Conservation (phyloP, 1,140 invertebrate species). For the Mya arenaria region DNA sequence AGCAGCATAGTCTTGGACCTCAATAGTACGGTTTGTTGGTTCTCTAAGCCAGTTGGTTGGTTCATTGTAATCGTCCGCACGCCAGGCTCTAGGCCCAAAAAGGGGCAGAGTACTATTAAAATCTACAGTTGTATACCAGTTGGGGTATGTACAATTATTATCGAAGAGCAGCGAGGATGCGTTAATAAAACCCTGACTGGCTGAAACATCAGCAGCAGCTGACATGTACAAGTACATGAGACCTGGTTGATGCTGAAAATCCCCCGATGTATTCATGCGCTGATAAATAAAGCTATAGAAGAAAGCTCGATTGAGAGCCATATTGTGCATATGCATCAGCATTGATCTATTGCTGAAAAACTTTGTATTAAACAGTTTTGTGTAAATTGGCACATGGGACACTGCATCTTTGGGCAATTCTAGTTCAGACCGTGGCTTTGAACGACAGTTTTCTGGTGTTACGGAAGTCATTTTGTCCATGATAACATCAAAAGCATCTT, state of each 20-base stretch:
- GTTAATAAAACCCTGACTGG: conserved; percentile 94
- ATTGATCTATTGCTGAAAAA: conserved; percentile 98
- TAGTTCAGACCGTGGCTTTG: conserved; percentile 91
- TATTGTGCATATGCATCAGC: conserved; percentile 96
- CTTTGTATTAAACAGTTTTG: conserved; percentile 91
- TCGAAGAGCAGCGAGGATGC: conserved; percentile 97
- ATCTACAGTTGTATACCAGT: conserved; percentile 94
- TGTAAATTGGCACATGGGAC: conserved; percentile 96
- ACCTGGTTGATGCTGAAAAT: conserved; percentile 93
- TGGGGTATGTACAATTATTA: conserved; percentile 96
- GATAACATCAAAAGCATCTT: conserved; percentile 44
- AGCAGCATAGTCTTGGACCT: conserved; percentile 79
- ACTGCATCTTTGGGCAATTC: conserved; percentile 89
- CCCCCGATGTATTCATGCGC: conserved; percentile 75
- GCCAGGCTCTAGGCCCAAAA: conserved; percentile 95
- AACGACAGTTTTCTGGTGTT: conserved; percentile 91
- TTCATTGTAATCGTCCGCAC: conserved; percentile 81
- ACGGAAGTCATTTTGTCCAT: conserved; percentile 89
- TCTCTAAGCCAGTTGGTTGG: conserved; percentile 81
- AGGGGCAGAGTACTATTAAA: conserved; percentile 98
- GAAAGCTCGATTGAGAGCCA: conserved; percentile 96
- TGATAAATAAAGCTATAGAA: conserved; percentile 96
- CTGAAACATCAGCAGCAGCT: conserved; percentile 95
- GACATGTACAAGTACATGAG: conserved; percentile 99
- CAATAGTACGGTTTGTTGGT: conserved; percentile 80